Evolutionary conservation across 1,140 invertebrate genomes (phyloP).

Genomic region (Anagrus nilaparvatae): DNA sequence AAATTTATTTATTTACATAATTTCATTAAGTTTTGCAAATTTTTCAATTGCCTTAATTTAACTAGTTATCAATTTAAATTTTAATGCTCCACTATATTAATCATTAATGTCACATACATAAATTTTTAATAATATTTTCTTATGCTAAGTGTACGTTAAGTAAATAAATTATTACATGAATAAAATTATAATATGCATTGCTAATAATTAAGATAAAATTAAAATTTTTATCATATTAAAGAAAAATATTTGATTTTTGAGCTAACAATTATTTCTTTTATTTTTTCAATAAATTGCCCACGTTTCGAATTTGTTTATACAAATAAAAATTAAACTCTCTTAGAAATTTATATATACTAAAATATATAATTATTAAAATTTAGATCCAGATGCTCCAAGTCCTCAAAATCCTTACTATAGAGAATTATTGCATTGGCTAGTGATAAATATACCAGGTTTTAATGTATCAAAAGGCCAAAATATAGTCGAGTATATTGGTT

Average conservation of each 20-base stretch:
- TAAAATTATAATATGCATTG: neutral
- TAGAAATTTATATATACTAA: neutral
- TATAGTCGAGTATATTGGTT: neutral
- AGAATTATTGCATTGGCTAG: neutral
- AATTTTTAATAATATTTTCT: too few species aligned
- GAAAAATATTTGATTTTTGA: neutral
- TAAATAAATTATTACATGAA: too few species aligned
- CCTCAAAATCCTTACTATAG: constrained; percentile 18
- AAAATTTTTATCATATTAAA: neutral
- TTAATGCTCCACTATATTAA: neutral
- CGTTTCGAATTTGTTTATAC: neutral
- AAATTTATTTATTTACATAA: neutral
- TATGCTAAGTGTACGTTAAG: too few species aligned
- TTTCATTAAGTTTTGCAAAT: neutral
- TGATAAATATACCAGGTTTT: neutral
- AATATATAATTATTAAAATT: neutral
- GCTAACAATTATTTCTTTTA: neutral
- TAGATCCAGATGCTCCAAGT: neutral
- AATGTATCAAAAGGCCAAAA: neutral
- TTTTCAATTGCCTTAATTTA: neutral
- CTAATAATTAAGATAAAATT: neutral
- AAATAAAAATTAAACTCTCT: neutral
- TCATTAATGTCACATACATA: too few species aligned
- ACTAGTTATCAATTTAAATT: neutral
- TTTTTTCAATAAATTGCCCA: neutral